These are phyloP conservation scores for Sinocyclocheilus anophthalmus DNA, from an alignment of 2,113 vertebrate species.

Conservation along the genomic window DNA sequence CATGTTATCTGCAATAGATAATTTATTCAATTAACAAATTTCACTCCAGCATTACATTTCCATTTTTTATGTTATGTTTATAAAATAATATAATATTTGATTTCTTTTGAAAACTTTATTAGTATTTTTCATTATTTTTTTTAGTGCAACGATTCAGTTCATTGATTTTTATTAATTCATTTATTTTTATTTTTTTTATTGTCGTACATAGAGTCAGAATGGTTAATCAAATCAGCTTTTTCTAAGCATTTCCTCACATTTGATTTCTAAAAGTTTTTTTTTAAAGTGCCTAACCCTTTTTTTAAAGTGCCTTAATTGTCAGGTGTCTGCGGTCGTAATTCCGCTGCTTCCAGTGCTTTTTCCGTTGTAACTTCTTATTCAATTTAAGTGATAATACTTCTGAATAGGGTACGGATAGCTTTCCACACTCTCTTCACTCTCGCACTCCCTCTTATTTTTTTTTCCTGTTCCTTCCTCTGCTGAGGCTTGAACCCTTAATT, in stretches of 20 bases:
- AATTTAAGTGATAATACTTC: background rate
- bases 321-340: background rate
- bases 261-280: background rate
- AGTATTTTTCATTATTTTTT: background rate
- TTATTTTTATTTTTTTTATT: background rate
- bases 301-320: background rate
- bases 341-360: background rate
- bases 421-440: conserved; percentile 4
- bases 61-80: background rate
- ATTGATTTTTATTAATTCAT: background rate
- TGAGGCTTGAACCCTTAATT: conserved; percentile 41
- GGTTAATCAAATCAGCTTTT: background rate
- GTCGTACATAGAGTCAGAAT: background rate
- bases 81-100: background rate
- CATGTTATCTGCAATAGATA: background rate
- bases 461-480: conserved; percentile 1
- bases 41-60: background rate
- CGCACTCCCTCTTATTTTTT: conserved; percentile 2
- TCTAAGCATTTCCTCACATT: background rate
- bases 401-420: background rate
- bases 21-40: background rate
- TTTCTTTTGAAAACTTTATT: background rate
- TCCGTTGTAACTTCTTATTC: background rate
- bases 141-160: background rate
- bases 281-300: background rate